Percentiles rank a stretch among this genome's conserved stretches.
phyloP scores from a whole-genome alignment of 2,797 vertebrate genomes.

The Tragelaphus oryx region DNA sequence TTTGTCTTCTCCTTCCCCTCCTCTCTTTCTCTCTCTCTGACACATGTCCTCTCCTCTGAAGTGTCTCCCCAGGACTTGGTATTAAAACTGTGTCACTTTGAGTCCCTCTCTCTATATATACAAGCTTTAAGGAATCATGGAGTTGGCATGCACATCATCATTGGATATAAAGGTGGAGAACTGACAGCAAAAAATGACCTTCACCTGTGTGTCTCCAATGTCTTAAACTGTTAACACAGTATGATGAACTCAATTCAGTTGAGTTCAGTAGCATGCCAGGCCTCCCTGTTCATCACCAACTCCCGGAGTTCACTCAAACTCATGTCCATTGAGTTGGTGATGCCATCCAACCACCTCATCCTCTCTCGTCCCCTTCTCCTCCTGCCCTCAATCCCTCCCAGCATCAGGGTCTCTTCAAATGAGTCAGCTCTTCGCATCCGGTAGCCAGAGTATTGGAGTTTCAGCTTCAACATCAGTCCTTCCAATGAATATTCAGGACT shows the following conservation, averaged over 20 bases:
- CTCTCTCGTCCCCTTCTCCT: neutral
- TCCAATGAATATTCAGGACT: neutral
- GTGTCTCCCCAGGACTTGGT: neutral
- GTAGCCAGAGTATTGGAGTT: neutral
- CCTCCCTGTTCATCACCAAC: neutral
- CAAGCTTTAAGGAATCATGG: neutral
- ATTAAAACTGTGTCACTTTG: neutral
- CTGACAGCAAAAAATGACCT: neutral
- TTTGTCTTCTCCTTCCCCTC: neutral
- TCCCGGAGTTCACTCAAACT: neutral
- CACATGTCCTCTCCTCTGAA: neutral
- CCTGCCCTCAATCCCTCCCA: neutral
- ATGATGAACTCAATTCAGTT: neutral
- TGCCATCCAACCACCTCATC: neutral
- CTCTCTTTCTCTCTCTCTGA: neutral
- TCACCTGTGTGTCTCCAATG: neutral
- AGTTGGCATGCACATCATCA: neutral
- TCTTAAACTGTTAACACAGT: neutral
- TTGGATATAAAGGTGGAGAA: neutral
- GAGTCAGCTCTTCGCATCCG: neutral
- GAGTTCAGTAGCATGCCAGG: neutral
- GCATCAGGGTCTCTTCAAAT: neutral
- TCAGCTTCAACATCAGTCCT: neutral
- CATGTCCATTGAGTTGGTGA: neutral
- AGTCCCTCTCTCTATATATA: neutral